Evolutionary conservation across 1,140 invertebrate genomes (phyloP), one percentile per base, ranked within the genome.

Genomic region (Penaeus indicus): DNA sequence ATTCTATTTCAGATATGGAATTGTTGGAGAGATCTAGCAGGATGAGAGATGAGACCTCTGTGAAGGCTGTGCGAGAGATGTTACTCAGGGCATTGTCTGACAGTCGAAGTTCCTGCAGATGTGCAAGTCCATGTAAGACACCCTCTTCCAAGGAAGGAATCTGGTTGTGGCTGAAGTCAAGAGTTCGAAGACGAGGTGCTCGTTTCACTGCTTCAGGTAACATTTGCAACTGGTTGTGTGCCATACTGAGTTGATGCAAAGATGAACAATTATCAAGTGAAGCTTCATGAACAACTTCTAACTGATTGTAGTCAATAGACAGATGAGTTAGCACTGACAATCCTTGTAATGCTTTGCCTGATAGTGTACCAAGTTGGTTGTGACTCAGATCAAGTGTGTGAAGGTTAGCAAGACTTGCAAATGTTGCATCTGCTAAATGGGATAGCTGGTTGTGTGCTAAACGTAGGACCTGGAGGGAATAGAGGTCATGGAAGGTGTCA

Each of bases 131-230:
- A 85, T 95, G 94, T 92, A 98, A 97, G 60, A 95, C 95, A 2
- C 96, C 95, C 87, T 96, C 95, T 90, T 96, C 95, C 87, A 98
- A 93, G 84, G 94, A 94, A 81, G 94, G 94, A 90, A 97, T 96
- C 91, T 96, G 95, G 93, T 98, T 98, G 93, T 97, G 96, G 63
- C 97, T 96, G 90, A 98, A 94, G 93, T 98, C 97, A 69, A 98
- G 93, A 42, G 96, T 97, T 92, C 96, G 96, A 61, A 98, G 93
- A 90, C 96, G 94, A 13, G 96, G 96, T 85, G 98, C 95, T 92
- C 95, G 95, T 91, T 94, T 94, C 27, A 98, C 78, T 18, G 96
- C 97, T 91, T 95, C 94, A n/a, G 98, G 98, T 77, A 99, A 95
- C 90, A 95, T 94, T 90, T 95, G 94, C 89, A 99, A 93, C 92